Base-by-base conservation (phyloP, 2,113 vertebrate species). In the Hiodon tergisus region DNA sequence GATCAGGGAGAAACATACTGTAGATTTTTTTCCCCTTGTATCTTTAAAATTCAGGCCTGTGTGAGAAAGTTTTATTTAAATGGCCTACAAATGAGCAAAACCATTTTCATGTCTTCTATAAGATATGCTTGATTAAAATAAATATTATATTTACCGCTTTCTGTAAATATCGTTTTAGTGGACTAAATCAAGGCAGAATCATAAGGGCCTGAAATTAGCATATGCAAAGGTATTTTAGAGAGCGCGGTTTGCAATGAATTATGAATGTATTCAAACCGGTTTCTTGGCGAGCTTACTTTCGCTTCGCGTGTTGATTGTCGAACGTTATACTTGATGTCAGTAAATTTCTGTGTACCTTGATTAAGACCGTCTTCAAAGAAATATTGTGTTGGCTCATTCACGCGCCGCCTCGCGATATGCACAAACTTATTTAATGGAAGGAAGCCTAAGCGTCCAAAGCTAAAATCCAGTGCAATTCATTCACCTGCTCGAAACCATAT, bases 191-290 rank as follows among this genome's bases (percentile, higher is more conserved):
- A 67, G 3, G 14, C 10, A 13, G 11, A 76, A 69, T 53, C 8
- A 53, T 16, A 51, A 8, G 11, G 67, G 46, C 5, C 68, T 6
- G 6, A 8, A 17, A 75, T 75, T 59, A 69, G 50, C 54, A 69
- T 75, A 73, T 73, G 60, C 55, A 75, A 51, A 75, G 31, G 31
- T 51, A 7, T 57, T 55, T 46, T 54, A 3, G n/a, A 11, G 6
- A 31, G 46, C 55, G 46, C 16, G 50, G 52, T 67, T 67, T 61
- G 13, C 17, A 50, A 57, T 67, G 8, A 4, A 8, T 4, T 54
- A 5, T 48, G 31, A 50, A n/a, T 60, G 13, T 66, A 58, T 63
- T 46, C 11, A 16, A 51, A 3, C 31, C 54, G 54, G 54, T 57
- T 31, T 63, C 14, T 53, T 53, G 7, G 16, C 67, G 5, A 4